phyloP scores from a whole-genome alignment of 2,888 invertebrate species.

The Orthosia gracilis region DNA sequence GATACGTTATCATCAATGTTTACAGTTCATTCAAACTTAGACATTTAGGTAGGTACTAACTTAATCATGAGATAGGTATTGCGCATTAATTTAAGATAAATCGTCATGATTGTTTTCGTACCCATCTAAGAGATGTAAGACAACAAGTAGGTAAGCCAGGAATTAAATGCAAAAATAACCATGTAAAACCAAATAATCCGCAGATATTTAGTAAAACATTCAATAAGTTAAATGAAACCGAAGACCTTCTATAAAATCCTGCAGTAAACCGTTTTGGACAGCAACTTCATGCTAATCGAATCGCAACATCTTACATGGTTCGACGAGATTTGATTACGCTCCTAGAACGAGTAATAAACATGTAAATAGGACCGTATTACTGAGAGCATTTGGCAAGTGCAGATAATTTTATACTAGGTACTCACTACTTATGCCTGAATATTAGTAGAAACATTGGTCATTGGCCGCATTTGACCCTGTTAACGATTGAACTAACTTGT shows the following conservation, averaged over 20 bases:
- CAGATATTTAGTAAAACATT: neutral
- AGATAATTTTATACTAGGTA: slow-evolving; percentile 41
- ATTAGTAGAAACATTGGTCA: slow-evolving; percentile 48
- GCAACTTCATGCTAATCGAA: slow-evolving; percentile 30
- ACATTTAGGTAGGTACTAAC: neutral
- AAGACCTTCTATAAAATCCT: slow-evolving; percentile 16
- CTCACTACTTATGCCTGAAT: slow-evolving; percentile 24
- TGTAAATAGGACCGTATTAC: slow-evolving; percentile 30
- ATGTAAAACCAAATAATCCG: neutral
- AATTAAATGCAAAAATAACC: slow-evolving; percentile 1
- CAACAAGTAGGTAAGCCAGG: neutral
- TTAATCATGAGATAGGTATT: neutral
- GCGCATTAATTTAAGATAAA: neutral
- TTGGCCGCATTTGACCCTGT: slow-evolving; percentile 59
- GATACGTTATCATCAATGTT: slow-evolving; percentile 14
- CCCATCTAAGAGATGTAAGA: too few relatives aligned
- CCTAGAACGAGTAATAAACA: slow-evolving; percentile 34
- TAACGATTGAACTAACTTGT: slow-evolving; percentile 50
- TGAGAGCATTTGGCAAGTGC: slow-evolving; percentile 47
- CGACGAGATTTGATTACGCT: slow-evolving; percentile 35
- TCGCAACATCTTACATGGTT: slow-evolving; percentile 26
- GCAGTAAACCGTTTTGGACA: slow-evolving; percentile 3
- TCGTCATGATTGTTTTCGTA: slow-evolving; percentile 1
- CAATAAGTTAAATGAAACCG: slow-evolving; percentile 21
- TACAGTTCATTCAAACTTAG: slow-evolving; percentile 20